Evolutionary conservation across 2,797 vertebrate species (phyloP), one percentile per base, ranked within the genome.

Genomic region (Sciurus carolinensis): DNA sequence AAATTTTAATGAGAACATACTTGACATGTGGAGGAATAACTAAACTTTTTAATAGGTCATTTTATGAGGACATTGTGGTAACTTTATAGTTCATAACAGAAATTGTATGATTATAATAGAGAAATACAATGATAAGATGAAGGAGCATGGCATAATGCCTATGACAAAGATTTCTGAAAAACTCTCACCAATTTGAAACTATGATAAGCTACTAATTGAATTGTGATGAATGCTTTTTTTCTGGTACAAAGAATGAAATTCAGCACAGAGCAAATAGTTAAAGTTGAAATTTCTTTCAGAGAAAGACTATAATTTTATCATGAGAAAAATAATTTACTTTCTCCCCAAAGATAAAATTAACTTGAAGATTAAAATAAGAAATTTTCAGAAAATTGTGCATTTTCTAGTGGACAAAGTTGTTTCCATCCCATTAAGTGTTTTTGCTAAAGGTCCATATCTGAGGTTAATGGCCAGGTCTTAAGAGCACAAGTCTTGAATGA

Each of bases 391-490:
- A 96, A 91, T 90, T 96, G 57, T 24, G 73, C 28, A 83, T 95
- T 97, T 97, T 96, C 33, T 97, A 97, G 98, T 95, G 87, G 97
- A 97, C 88, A 98, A 97, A 97, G 39, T 95, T 97, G 79, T 97
- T 98, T 97, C 73, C 66, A 90, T 87, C 95, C 92, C 81, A 94
- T 88, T 96, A 97, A 97, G 36, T 42, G 84, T 72, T 98, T 97
- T 97, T 97, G 86, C 98, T 95, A 95, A 96, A 93, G 87, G 67
- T 97, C 92, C 0, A 15, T 79, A 9, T 92, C 94, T 97, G 91
- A 98, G 83, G 95, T 96, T 97, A 98, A 97, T 92, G 83, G 64
- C 72, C 95, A 57, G 64, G 28, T 97, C 90, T 92, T 98, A 97
- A 97, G 87, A 96, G 77, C 83, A 95, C 66, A 22, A 0, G 0